These are phyloP conservation scores for Cebidichthys violaceus DNA, from an alignment of 2,113 vertebrate genomes.

Conservation along the genomic window DNA sequence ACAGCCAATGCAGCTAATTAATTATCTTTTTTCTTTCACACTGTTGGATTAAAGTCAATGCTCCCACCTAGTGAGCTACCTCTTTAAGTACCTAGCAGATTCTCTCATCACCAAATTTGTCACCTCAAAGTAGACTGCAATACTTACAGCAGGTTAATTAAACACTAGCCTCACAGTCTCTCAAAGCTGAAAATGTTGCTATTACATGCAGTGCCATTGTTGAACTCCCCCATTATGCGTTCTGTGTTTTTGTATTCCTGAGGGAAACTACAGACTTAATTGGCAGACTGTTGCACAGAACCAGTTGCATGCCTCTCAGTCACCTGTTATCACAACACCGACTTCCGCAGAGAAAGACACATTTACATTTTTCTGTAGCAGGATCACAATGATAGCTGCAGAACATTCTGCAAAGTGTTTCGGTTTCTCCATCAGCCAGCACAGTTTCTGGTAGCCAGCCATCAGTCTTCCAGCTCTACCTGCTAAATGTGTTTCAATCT, in stretches of 20 bases:
- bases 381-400: neutral
- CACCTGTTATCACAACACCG: slow-evolving; percentile 36
- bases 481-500: slow-evolving; percentile 57
- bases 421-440: slow-evolving; percentile 35
- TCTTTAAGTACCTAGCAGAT: slow-evolving; percentile 29
- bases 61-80: slow-evolving; percentile 12
- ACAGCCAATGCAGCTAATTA: slow-evolving; percentile 32
- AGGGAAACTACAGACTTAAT: slow-evolving; percentile 41
- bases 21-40: slow-evolving; percentile 2
- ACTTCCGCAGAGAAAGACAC: slow-evolving; percentile 26
- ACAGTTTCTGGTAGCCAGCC: slow-evolving; percentile 26
- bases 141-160: slow-evolving; percentile 61
- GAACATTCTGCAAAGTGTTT: slow-evolving; percentile 33
- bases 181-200: slow-evolving; percentile 40
- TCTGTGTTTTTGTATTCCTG: slow-evolving; percentile 31
- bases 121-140: slow-evolving; percentile 29
- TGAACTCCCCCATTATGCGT: slow-evolving; percentile 37
- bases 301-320: slow-evolving; percentile 42
- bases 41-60: slow-evolving; percentile 29
- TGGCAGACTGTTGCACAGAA: slow-evolving; percentile 44
- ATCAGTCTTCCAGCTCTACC: slow-evolving; percentile 42
- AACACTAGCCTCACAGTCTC: slow-evolving; percentile 31
- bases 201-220: slow-evolving; percentile 35
- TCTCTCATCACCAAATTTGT: slow-evolving; percentile 28
- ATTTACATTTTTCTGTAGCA: slow-evolving; percentile 36